Evolutionary conservation across 2,113 vertebrate species (phyloP).

Genomic region (Protomyctophum bolini): DNA sequence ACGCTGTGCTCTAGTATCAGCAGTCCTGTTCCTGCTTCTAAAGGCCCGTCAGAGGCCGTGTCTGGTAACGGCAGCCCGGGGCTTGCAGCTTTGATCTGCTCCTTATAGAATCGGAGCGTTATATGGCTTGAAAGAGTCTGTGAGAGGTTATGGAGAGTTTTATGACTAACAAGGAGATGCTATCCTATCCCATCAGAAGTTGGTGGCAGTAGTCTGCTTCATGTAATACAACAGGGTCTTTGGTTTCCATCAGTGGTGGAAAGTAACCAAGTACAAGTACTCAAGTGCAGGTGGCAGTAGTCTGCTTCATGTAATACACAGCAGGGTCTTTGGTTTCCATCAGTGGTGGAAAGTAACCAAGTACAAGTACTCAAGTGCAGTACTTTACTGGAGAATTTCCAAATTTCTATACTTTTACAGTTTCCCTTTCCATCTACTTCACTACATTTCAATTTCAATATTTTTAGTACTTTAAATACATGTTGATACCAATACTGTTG

Average conservation of each 20-base stretch:
- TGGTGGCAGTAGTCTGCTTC: neutral
- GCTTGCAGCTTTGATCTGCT: conserved; percentile 49
- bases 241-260: conserved; percentile 9
- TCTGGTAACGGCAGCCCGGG: conserved; percentile 38
- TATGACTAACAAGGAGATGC: neutral
- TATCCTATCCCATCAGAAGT: neutral
- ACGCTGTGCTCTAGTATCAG: conserved; percentile 24
- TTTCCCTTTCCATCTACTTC: no score
- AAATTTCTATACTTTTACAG: no score
- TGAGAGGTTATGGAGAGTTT: conserved; percentile 37
- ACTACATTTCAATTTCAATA: no score
- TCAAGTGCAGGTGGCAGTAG: neutral
- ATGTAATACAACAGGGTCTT: neutral
- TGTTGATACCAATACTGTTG: no score
- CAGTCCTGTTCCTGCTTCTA: neutral
- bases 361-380: no score
- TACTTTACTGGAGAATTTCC: no score
- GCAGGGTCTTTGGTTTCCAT: conserved; percentile 17
- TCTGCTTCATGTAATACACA: neutral
- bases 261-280: no score
- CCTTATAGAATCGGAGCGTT: conserved; percentile 34
- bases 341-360: no score
- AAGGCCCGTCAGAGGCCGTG: conserved; percentile 23
- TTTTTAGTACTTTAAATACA: no score
- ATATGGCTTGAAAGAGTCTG: conserved; percentile 21